phyloP scores from a whole-genome alignment of 1,140 invertebrate genomes.

The Drosophila sturtevanti region DNA sequence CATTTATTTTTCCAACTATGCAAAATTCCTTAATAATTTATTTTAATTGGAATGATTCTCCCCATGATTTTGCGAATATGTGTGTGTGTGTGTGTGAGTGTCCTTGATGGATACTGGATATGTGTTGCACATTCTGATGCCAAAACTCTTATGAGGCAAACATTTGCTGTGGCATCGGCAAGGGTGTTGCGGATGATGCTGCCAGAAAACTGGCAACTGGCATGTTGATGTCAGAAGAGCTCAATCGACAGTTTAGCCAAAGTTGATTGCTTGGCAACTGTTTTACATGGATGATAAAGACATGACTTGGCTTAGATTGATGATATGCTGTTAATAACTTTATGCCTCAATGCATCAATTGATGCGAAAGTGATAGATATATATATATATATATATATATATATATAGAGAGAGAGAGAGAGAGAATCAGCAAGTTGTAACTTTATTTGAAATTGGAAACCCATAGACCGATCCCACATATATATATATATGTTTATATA shows the following conservation, averaged over 20 bases:
- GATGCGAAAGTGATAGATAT: background rate
- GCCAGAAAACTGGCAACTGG: constrained; percentile 24
- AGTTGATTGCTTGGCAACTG: constrained; percentile 1
- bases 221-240: constrained; percentile 31
- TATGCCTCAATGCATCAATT: background rate
- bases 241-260: background rate
- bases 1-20: background rate
- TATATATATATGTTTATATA: background rate
- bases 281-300: background rate
- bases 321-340: constrained; percentile 6
- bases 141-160: constrained; percentile 30
- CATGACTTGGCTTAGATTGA: constrained; percentile 2
- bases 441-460: constrained; percentile 12
- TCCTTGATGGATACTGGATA: background rate
- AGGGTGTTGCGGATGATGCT: background rate
- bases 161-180: constrained; percentile 5
- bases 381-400: too few species aligned
- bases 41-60: background rate
- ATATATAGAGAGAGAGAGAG: background rate
- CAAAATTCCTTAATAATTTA: background rate
- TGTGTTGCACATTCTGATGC: constrained; percentile 10
- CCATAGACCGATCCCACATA: background rate
- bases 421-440: background rate
- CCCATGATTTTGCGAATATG: background rate
- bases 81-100: background rate